phyloP scores from a whole-genome alignment of 23 tunicate genomes.

The Halocynthia roretzi region DNA sequence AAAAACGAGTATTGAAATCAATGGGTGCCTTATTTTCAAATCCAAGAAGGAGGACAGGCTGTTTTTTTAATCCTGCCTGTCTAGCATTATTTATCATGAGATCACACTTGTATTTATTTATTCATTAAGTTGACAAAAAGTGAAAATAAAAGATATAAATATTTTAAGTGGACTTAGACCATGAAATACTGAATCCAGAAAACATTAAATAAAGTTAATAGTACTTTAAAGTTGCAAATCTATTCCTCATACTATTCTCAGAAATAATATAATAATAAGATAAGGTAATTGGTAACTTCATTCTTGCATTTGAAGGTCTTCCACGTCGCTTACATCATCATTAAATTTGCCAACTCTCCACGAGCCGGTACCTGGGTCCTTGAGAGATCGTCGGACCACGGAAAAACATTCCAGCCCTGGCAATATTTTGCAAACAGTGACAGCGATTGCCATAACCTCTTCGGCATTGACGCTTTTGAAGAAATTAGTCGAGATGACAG shows the following conservation, averaged over 20 bases:
- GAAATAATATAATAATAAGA: neutral
- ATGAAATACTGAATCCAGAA: neutral
- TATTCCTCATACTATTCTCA: neutral
- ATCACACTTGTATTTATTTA: no score
- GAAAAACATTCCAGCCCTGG: slow-evolving; percentile 92
- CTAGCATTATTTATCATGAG: no score
- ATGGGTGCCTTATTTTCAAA: no score
- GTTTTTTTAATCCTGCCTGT: no score
- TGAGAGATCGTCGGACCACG: slow-evolving; percentile 89
- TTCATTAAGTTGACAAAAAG: no score
- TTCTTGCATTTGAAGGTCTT: slow-evolving; percentile 59
- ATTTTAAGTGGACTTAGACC: no score
- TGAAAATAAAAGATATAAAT: no score
- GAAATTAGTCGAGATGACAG: slow-evolving; percentile 93
- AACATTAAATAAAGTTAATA: neutral
- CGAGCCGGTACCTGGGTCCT: slow-evolving; percentile 99
- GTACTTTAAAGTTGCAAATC: neutral
- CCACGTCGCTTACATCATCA: slow-evolving; percentile 92
- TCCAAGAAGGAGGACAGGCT: no score
- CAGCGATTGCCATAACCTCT: slow-evolving; percentile 87
- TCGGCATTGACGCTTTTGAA: slow-evolving; percentile 82
- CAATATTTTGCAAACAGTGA: slow-evolving; percentile 97
- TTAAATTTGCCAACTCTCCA: slow-evolving; percentile 99
- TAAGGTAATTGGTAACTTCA: no score
- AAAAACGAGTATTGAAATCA: no score